A percentile compares a stretch with the other conserved stretches of the same genome.
These are phyloP conservation scores for Nylanderia fulva DNA, from an alignment of 1,140 invertebrate genomes.

Conservation along the genomic window DNA sequence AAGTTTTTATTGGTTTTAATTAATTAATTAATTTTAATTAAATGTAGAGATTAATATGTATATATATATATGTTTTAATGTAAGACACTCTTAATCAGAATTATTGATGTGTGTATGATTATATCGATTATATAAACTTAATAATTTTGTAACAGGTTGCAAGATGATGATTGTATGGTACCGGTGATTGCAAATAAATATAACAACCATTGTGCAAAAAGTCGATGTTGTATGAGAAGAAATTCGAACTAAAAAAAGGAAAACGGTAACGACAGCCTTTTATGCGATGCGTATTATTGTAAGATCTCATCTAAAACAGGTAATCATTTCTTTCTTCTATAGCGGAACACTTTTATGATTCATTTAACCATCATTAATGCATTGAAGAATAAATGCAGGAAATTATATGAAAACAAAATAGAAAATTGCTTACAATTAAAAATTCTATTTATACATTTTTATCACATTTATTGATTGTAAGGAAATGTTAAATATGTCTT, in stretches of 20 bases:
- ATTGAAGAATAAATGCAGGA: slow-evolving; percentile 6
- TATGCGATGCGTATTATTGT: neutral
- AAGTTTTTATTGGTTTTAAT: neutral
- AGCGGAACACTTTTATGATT: neutral
- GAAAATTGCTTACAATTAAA: neutral
- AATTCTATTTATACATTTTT: neutral
- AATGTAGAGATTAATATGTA: neutral
- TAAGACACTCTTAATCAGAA: neutral
- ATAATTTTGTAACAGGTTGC: slow-evolving; percentile 8
- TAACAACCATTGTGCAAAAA: neutral
- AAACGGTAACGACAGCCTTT: neutral
- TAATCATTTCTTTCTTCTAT: neutral
- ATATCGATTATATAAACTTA: neutral
- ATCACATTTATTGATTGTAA: neutral
- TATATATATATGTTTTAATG: neutral
- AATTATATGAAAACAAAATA: neutral
- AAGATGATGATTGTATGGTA: neutral
- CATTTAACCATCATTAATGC: neutral
- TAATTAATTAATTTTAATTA: neutral
- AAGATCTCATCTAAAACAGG: neutral
- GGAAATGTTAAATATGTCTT: neutral
- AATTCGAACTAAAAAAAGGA: slow-evolving; percentile 35
- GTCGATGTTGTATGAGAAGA: slow-evolving; percentile 37
- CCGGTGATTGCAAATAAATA: neutral
- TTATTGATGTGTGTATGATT: neutral